phyloP scores from a whole-genome alignment of 2,113 vertebrate species.

The Passer domesticus region DNA sequence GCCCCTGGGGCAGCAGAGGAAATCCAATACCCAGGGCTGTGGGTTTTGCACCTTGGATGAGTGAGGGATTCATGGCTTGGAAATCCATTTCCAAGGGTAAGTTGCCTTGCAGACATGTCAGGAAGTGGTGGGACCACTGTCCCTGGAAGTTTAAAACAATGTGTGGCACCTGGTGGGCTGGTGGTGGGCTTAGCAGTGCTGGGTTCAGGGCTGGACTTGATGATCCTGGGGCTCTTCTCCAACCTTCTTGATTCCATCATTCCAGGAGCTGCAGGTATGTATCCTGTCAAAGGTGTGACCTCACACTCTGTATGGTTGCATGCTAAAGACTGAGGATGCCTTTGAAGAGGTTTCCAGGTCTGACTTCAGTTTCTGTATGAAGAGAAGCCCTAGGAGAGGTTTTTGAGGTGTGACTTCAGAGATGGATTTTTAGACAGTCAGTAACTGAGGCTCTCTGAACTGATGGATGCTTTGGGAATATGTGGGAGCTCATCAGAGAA shows the following conservation, averaged over 20 bases:
- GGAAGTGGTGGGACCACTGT: background rate
- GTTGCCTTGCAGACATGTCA: background rate
- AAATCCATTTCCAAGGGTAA: background rate
- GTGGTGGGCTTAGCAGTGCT: background rate
- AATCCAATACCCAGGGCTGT: background rate
- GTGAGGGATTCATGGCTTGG: background rate
- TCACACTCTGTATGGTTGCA: accelerated
- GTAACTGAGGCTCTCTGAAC: background rate
- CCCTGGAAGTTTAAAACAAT: no score
- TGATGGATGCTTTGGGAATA: background rate
- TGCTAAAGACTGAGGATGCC: background rate
- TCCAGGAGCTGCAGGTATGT: accelerated
- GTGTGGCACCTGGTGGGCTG: background rate
- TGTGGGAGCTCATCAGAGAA: accelerated
- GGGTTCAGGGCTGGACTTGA: accelerated
- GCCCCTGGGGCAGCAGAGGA: background rate
- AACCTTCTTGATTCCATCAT: background rate
- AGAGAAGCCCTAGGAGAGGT: background rate
- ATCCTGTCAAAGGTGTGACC: background rate
- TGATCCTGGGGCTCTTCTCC: background rate
- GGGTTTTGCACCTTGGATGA: background rate
- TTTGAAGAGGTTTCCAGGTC: background rate
- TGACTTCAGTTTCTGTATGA: background rate
- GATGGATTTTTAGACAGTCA: background rate
- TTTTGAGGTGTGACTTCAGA: background rate